A percentile compares a stretch with the other conserved stretches of the same genome.
Conservation (phyloP, 2,888 invertebrate genomes). For the Hanleya hanleyi region DNA sequence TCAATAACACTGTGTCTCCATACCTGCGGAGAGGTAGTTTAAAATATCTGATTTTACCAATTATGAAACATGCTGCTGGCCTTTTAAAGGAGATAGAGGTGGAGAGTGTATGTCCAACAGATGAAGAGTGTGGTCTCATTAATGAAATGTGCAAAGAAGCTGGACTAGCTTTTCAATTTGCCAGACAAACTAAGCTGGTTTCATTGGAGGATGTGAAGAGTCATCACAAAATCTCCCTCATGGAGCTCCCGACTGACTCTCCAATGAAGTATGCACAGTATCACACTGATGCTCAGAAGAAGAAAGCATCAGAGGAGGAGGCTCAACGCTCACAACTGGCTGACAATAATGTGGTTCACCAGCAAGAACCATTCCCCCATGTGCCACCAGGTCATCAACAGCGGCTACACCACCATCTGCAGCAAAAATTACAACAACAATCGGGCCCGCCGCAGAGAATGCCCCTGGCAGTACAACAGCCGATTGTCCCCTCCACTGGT, state of each 20-base stretch:
- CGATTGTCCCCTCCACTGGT: no score
- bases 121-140: conserved; percentile 62
- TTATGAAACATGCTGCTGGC: conserved; percentile 68
- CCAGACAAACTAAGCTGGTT: conserved; percentile 61
- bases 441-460: conserved; percentile 5
- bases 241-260: conserved; percentile 64
- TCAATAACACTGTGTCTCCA: conserved; percentile 92
- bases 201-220: conserved; percentile 53
- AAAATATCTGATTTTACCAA: conserved; percentile 87
- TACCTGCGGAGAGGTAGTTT: conserved; percentile 83
- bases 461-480: conserved; percentile 21
- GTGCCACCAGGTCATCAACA: background rate
- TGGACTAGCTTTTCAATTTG: conserved; percentile 66
- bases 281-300: background rate
- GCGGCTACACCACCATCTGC: background rate
- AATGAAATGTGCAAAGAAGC: conserved; percentile 64
- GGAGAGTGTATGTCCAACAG: conserved; percentile 50
- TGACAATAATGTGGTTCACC: background rate
- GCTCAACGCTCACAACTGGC: background rate
- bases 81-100: conserved; percentile 55
- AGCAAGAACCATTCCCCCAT: background rate
- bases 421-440: background rate
- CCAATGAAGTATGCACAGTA: conserved; percentile 69
- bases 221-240: conserved; percentile 51
- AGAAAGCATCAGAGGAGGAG: background rate